A percentile compares a stretch with the other conserved stretches of the same genome.
These are phyloP conservation scores for Aporophyla nigra DNA, from an alignment of 2,888 invertebrate species.

Conservation along the genomic window DNA sequence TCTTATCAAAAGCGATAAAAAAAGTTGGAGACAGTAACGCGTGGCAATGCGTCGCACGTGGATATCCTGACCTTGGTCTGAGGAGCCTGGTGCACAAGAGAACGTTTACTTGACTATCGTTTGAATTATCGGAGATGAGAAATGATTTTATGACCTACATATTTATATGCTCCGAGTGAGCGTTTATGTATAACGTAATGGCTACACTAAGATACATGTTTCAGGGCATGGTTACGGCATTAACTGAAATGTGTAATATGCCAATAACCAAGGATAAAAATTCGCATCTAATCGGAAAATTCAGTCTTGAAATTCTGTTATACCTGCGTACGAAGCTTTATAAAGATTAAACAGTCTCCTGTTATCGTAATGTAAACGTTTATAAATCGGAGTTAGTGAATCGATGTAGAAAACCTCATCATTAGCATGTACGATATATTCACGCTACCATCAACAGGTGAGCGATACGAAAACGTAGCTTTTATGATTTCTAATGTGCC, in stretches of 20 bases:
- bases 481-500: neutral
- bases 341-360: neutral
- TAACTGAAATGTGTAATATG: neutral
- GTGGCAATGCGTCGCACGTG: conserved; percentile 47
- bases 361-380: neutral
- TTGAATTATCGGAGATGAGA: conserved; percentile 22
- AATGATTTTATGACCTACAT: conserved; percentile 13
- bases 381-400: neutral
- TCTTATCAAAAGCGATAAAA: conserved; percentile 8
- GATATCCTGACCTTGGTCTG: conserved; percentile 29
- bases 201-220: neutral
- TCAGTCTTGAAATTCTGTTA: neutral
- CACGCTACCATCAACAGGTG: neutral
- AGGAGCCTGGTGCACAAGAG: neutral
- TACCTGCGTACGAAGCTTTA: neutral
- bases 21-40: conserved; percentile 25
- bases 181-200: neutral
- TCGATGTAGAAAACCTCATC: neutral
- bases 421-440: neutral
- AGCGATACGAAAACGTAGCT: no score
- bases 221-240: neutral
- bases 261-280: neutral
- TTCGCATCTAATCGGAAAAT: neutral
- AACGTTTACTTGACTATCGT: conserved; percentile 2
- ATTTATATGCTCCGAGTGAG: conserved; percentile 1